These are phyloP conservation scores for Heliangelus exortis DNA, from an alignment of 2,797 vertebrate species.

Conservation along the genomic window DNA sequence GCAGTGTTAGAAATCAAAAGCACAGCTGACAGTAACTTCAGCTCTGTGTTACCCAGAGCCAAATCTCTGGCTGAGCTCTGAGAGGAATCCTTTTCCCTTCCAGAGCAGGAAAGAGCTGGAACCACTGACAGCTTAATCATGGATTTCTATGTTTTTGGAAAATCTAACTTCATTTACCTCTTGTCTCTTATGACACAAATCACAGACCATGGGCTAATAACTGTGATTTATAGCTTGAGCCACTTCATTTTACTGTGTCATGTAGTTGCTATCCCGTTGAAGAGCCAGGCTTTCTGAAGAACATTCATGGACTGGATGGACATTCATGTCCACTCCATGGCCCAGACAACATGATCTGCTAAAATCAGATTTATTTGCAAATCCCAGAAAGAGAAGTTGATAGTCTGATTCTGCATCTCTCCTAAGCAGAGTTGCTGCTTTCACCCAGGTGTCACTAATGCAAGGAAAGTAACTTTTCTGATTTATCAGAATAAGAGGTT, in stretches of 20 bases:
- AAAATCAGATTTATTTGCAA: background rate
- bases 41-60: background rate
- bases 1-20: slow-evolving; percentile 56
- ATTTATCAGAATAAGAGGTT: background rate
- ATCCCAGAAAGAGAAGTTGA: accelerated
- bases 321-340: background rate
- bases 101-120: background rate
- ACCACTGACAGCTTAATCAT: background rate
- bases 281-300: background rate
- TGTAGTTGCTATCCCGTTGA: background rate
- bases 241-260: background rate
- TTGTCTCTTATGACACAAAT: background rate
- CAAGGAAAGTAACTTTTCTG: background rate
- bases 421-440: background rate
- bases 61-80: background rate
- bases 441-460: accelerated
- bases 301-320: background rate
- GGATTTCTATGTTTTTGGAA: background rate
- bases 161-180: background rate
- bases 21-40: background rate
- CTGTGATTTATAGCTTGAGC: background rate
- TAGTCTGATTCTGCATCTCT: background rate
- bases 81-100: background rate
- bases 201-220: background rate
- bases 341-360: background rate